Evolutionary conservation across 2,888 invertebrate genomes (phyloP), one percentile per base, ranked within the genome.

Genomic region (Neelides folsomi): DNA sequence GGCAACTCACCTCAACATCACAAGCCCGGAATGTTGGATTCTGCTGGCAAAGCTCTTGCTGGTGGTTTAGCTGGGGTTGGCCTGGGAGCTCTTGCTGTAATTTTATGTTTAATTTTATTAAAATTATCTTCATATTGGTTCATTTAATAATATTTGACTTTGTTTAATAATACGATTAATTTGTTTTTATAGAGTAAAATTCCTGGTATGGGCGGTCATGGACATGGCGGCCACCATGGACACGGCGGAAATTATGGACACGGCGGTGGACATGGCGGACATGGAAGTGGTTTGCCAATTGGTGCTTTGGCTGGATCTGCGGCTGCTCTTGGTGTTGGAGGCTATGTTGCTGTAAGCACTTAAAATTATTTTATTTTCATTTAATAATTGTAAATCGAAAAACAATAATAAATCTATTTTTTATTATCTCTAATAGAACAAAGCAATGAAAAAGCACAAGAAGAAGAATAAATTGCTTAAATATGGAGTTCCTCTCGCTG

Each of bases 381-480:
- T 37, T 36, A 18, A 20, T 10, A 38, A 36, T 38, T 38, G 37
- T 16, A 16, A 47, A 7, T 47, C 15, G 38, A 12, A 8, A 36
- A 36, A 36, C 37, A 8, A 20, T 18, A 2, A 9, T 51, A 43
- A 47, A 34, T 48, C 45, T 42, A 16, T 38, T 10, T 8, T 43
- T 51, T 12, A 36, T 49, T 49, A 52, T 53, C 56, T 58, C 27
- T 5, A 27, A 35, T 57, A 68, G 68, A 66, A 66, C 56, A 67
- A 67, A 55, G 64, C 54, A 15, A 67, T 68, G 56, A 56, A 60
- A 16, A 65, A 68, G 54, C 58, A 73, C 71, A 40, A 64, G 72
- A 63, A 75, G 71, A 58, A 72, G 70, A 49, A 72, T 56, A 73
- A 72, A 56, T 69, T 71, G 4, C 53, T 72, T 55, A 73, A 72